Conservation (phyloP, 92 coral and sea anemone species). For the Porites divaricata region DNA sequence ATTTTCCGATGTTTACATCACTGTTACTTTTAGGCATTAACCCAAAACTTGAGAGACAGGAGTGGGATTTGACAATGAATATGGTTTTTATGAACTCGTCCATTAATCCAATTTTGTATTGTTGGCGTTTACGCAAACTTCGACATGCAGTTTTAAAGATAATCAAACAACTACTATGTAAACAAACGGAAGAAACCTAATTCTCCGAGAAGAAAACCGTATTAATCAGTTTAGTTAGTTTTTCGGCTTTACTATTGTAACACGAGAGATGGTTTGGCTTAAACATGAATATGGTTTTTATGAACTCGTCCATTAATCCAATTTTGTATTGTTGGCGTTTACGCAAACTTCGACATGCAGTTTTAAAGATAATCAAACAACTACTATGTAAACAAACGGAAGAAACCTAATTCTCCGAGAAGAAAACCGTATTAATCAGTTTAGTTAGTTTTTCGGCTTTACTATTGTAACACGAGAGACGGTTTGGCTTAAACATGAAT, state of each 20-base stretch:
- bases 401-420: not conserved
- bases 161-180: not conserved
- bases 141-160: not conserved
- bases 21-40: not conserved
- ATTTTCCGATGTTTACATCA: not conserved
- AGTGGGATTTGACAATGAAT: not conserved
- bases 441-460: no score
- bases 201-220: not conserved
- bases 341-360: slow-evolving; percentile 8
- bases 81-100: not conserved
- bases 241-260: no score
- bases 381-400: not conserved
- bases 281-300: not conserved
- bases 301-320: slow-evolving; percentile 21
- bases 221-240: not conserved
- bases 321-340: slow-evolving; percentile 12
- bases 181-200: not conserved
- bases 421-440: not conserved
- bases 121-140: slow-evolving; percentile 11
- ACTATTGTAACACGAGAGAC: no score
- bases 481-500: no score
- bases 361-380: not conserved
- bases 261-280: no score
- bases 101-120: slow-evolving; percentile 17
- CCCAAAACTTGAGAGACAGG: not conserved